These are phyloP conservation scores for Zenarchopterus dispar DNA, from an alignment of 2,797 vertebrate species.

Conservation along the genomic window DNA sequence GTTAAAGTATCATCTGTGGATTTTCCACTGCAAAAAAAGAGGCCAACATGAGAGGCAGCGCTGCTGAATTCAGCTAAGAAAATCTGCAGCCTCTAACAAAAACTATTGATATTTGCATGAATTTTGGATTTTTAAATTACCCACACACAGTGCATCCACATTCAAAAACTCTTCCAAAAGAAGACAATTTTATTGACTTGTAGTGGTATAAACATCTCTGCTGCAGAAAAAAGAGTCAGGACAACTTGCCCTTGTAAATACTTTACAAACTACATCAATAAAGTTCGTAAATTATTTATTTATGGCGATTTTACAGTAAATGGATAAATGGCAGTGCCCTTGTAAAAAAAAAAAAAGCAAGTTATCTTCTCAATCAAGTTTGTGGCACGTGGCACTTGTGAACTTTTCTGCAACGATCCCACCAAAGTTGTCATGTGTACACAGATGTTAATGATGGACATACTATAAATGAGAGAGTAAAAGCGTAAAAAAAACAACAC, in stretches of 20 bases:
- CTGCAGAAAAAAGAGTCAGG: conserved; percentile 37
- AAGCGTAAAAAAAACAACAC: conserved; percentile 51
- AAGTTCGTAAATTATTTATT: conserved; percentile 75
- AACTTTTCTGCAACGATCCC: conserved; percentile 51
- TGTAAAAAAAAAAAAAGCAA: conserved; percentile 64
- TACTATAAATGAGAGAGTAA: conserved; percentile 70
- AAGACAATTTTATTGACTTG: conserved; percentile 62
- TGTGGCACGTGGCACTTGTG: conserved; percentile 49
- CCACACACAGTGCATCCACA: conserved; percentile 36
- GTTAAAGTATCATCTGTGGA: conserved; percentile 58
- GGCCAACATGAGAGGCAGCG: conserved; percentile 38
- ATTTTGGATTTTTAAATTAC: conserved; percentile 61
- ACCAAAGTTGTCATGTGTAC: conserved; percentile 28
- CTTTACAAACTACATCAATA: conserved; percentile 75
- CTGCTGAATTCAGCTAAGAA: conserved; percentile 64
- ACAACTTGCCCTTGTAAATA: conserved; percentile 68
- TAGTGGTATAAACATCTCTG: conserved; percentile 25
- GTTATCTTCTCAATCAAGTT: conserved; percentile 64
- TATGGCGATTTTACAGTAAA: conserved; percentile 68
- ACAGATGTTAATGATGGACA: conserved; percentile 67
- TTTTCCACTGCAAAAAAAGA: conserved; percentile 58
- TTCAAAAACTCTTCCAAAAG: conserved; percentile 41
- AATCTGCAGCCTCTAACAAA: conserved; percentile 64
- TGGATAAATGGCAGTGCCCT: conserved; percentile 71
- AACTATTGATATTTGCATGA: conserved; percentile 72